Evolutionary conservation across 2,797 vertebrate genomes (phyloP).

Genomic region (Sebastes steindachneri): DNA sequence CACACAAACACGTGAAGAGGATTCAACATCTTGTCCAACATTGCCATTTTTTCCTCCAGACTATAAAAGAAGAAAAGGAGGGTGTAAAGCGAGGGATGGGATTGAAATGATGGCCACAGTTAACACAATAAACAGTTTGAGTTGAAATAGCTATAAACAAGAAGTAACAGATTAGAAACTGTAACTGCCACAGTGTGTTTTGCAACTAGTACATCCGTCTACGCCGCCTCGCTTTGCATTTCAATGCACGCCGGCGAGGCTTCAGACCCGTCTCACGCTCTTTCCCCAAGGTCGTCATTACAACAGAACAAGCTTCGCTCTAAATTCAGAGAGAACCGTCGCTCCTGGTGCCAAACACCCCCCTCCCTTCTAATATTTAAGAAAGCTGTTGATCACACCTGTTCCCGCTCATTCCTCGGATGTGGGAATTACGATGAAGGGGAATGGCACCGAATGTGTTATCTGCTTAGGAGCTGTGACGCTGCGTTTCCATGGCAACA

Average conservation of each 20-base stretch:
- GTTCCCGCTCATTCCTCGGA: constrained; percentile 60
- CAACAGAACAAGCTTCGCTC: constrained; percentile 40
- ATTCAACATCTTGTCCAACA: constrained; percentile 58
- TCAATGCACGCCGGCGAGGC: constrained; percentile 9
- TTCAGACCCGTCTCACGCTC: constrained; percentile 33
- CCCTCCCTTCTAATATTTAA: constrained; percentile 63
- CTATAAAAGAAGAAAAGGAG: constrained; percentile 10
- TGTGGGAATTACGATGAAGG: constrained; percentile 69
- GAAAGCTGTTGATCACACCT: constrained; percentile 78
- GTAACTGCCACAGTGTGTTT: not conserved
- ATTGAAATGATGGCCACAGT: constrained; percentile 4
- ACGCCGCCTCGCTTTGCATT: not conserved
- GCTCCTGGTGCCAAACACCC: constrained; percentile 39
- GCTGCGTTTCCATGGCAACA: constrained; percentile 82
- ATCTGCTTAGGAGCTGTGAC: constrained; percentile 78
- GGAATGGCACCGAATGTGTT: constrained; percentile 74
- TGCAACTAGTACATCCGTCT: not conserved
- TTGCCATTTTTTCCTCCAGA: constrained; percentile 18
- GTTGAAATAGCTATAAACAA: not conserved
- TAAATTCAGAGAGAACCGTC: constrained; percentile 38
- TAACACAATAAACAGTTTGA: constrained; percentile 14
- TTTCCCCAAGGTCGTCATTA: constrained; percentile 61
- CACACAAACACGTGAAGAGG: constrained; percentile 30
- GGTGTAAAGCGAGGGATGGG: not conserved
- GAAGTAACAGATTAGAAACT: not conserved